phyloP scores from a whole-genome alignment of 2,888 invertebrate species.

The Pachycephus smyrnensis region DNA sequence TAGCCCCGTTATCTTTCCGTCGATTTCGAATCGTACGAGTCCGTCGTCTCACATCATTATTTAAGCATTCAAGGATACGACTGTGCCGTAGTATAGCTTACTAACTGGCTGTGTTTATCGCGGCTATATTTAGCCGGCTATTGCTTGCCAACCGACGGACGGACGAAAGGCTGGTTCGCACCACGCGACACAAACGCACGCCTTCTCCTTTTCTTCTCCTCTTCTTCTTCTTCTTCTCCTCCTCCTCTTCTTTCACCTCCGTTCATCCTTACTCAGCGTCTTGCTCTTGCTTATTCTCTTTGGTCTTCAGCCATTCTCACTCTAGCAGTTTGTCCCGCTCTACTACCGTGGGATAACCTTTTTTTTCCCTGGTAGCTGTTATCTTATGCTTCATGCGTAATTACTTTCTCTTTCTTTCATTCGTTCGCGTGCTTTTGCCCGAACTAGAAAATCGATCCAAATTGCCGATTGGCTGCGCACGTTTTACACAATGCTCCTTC shows the following conservation, averaged over 20 bases:
- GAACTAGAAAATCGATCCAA: background rate
- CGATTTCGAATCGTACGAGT: slow-evolving; percentile 2
- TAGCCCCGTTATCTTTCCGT: background rate
- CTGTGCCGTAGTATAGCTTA: slow-evolving; percentile 42
- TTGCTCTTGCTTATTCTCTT: background rate
- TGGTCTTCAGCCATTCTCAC: background rate
- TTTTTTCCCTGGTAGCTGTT: background rate
- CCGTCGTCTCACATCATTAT: slow-evolving; percentile 34
- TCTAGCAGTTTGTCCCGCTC: background rate
- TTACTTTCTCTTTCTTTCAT: background rate
- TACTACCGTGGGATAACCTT: background rate
- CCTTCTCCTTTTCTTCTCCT: background rate
- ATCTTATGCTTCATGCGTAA: background rate
- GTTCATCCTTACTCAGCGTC: background rate
- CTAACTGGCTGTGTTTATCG: slow-evolving; percentile 63
- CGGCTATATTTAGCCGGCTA: slow-evolving; percentile 61
- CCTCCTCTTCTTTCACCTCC: background rate
- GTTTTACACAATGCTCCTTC: background rate
- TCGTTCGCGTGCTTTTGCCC: background rate
- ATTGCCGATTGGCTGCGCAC: background rate
- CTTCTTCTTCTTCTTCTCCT: background rate
- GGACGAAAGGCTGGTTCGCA: slow-evolving; percentile 25
- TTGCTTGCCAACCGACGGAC: slow-evolving; percentile 55
- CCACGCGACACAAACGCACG: slow-evolving; percentile 8
- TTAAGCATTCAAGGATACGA: slow-evolving; percentile 41